Base-by-base conservation (phyloP, 2,797 vertebrate genomes). In the Thunnus albacares region DNA sequence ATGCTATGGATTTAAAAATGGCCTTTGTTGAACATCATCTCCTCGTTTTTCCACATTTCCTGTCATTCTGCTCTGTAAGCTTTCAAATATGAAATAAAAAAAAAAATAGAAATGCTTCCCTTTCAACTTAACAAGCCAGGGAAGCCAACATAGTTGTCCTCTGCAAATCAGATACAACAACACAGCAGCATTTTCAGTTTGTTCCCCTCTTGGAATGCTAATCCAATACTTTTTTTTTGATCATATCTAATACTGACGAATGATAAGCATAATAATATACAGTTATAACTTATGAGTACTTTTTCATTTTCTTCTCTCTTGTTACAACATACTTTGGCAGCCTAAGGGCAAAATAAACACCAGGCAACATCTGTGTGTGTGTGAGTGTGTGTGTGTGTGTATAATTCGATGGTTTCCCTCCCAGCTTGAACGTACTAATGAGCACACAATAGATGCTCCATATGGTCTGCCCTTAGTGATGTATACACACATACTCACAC, bases 401-500 rank as follows among this genome's bases (percentile, higher is more conserved):
- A 15, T 67, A n/a, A 51, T 51, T 45, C 13, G 65, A 58, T 35
- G 52, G 35, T 28, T 41, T 26, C 41, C 28, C 56, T 52, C 28
- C 35, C 58, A 53, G 59, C 68, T 41, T 33, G 53, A 53, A 51
- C 30, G 22, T 28, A 14, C 64, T 82, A 86, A 82, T 82, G 80
- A 82, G 76, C 17, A 66, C 75, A 55, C 18, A 70, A 49, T 38
- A 33, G 28, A 24, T 10, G 14, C 75, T 75, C 56, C 75, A 78
- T 73, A 51, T 84, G 74, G 35, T 43, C 24, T n/a, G 53, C 43
- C 64, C 33, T 67, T 38, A 9, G 28, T 67, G 20, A 12, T 43
- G 41, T 51, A 28, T 11, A 66, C 62, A 64, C 59, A 56, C 56
- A 35, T 57, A 38, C 57, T 38, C 33, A 47, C 33, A 43, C 53